Evolutionary conservation across 2,113 vertebrate species (phyloP).

Genomic region (Thunnus thynnus): DNA sequence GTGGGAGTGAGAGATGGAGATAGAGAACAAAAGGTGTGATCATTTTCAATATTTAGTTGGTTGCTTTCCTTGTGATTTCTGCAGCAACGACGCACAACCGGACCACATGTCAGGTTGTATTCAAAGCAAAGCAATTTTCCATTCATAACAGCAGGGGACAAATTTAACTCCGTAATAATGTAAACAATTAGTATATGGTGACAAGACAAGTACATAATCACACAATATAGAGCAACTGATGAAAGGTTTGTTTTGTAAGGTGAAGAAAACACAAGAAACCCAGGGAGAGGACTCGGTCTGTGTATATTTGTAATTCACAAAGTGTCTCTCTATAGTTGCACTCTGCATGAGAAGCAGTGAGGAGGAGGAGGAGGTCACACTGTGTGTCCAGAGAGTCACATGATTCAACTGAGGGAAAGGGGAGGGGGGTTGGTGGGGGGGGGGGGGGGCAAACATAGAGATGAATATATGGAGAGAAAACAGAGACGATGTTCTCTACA

Average conservation of each 20-base stretch:
- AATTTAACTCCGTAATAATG: background rate
- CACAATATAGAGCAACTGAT: background rate
- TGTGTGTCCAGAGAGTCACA: conserved; percentile 71
- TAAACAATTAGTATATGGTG: conserved; percentile 12
- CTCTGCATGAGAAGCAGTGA: conserved; percentile 65
- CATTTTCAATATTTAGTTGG: conserved; percentile 7
- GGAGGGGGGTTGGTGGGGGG: conserved; percentile 3
- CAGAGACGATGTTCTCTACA: conserved; percentile 64
- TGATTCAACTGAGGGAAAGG: conserved; percentile 56
- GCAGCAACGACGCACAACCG: background rate
- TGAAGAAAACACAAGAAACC: conserved; percentile 17
- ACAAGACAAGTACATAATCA: conserved; percentile 5
- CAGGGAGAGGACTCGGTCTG: conserved; percentile 16
- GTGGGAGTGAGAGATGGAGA: background rate
- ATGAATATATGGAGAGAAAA: conserved; percentile 49
- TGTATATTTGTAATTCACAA: conserved; percentile 66
- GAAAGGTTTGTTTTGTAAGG: conserved; percentile 7
- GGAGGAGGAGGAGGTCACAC: conserved; percentile 70
- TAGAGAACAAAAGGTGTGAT: conserved; percentile 1
- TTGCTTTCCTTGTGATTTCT: background rate
- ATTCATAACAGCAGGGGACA: background rate
- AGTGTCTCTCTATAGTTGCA: conserved; percentile 54
- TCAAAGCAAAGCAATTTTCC: conserved; percentile 11
- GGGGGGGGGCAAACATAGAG: conserved; percentile 11
- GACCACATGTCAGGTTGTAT: conserved; percentile 2